These are phyloP conservation scores for Drosophila murphyi DNA, from an alignment of 1,140 invertebrate genomes.

Conservation along the genomic window DNA sequence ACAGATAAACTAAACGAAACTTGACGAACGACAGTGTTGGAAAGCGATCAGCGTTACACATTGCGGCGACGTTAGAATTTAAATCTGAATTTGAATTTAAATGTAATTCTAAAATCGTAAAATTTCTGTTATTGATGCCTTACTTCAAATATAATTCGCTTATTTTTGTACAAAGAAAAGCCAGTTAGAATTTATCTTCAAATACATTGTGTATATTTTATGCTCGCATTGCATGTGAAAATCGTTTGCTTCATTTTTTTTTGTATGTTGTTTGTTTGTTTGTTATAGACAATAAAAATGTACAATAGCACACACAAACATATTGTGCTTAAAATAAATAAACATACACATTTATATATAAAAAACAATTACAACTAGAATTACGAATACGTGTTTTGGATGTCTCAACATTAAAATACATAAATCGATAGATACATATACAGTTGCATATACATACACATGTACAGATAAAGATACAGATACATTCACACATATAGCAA, in stretches of 20 bases:
- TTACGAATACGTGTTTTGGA: slow-evolving; percentile 65
- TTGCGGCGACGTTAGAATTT: slow-evolving; percentile 1
- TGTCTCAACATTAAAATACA: slow-evolving; percentile 74
- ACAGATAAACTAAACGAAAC: slow-evolving; percentile 20
- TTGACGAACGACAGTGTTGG: slow-evolving; percentile 31
- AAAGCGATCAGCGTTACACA: not conserved
- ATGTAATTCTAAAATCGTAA: not conserved
- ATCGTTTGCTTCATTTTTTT: not conserved
- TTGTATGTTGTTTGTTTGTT: not conserved
- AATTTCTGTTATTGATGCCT: too few relatives aligned
- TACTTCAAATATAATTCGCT: too few relatives aligned
- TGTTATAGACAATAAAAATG: slow-evolving; percentile 48
- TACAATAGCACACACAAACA: slow-evolving; percentile 75
- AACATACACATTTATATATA: slow-evolving; percentile 46
- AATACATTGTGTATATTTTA: slow-evolving; percentile 35
- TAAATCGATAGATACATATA: not conserved
- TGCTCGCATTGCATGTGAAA: slow-evolving; percentile 1
- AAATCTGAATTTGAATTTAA: not conserved
- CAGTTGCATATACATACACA: slow-evolving; percentile 9
- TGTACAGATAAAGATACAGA: slow-evolving; percentile 47
- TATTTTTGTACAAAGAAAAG: not conserved
- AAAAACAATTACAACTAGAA: slow-evolving; percentile 62
- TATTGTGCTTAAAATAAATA: slow-evolving; percentile 68
- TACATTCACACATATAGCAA: slow-evolving; percentile 54
- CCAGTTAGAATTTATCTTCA: slow-evolving; percentile 8